Evolutionary conservation across 2,797 vertebrate species (phyloP).

Genomic region (Sebastes kiyomatsui): DNA sequence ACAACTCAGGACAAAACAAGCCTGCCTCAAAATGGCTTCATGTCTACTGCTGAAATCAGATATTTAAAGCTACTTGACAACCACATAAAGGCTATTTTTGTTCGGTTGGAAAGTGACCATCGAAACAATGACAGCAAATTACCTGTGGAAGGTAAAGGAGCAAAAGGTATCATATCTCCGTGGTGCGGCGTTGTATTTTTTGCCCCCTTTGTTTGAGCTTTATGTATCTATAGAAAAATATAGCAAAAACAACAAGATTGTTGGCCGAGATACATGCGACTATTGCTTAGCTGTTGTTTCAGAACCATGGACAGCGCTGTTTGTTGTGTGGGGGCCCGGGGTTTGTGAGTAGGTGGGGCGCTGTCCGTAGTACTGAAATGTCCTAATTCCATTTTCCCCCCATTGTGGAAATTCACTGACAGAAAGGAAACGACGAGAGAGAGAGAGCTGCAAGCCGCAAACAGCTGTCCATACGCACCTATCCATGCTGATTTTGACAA

Average conservation of each 20-base stretch:
- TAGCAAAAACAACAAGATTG: neutral
- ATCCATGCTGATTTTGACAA: too few relatives aligned
- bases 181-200: too few relatives aligned
- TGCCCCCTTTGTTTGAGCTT: too few relatives aligned
- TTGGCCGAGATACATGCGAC: neutral
- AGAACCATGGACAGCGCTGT: neutral
- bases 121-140: neutral
- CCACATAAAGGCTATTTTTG: neutral
- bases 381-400: too few relatives aligned
- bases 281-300: neutral
- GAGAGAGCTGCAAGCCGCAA: too few relatives aligned
- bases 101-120: neutral
- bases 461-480: accelerated
- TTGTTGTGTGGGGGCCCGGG: neutral
- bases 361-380: too few relatives aligned
- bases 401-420: too few relatives aligned
- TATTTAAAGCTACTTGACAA: neutral
- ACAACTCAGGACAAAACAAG: neutral
- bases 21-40: neutral
- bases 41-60: neutral
- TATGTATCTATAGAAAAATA: neutral
- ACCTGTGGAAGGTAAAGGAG: neutral
- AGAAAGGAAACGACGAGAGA: too few relatives aligned
- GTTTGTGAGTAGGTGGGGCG: too few relatives aligned
- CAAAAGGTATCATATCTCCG: neutral